Evolutionary conservation across 2,113 vertebrate species (phyloP), one percentile per base, ranked within the genome.

Genomic region (Ardeotis arabs): DNA sequence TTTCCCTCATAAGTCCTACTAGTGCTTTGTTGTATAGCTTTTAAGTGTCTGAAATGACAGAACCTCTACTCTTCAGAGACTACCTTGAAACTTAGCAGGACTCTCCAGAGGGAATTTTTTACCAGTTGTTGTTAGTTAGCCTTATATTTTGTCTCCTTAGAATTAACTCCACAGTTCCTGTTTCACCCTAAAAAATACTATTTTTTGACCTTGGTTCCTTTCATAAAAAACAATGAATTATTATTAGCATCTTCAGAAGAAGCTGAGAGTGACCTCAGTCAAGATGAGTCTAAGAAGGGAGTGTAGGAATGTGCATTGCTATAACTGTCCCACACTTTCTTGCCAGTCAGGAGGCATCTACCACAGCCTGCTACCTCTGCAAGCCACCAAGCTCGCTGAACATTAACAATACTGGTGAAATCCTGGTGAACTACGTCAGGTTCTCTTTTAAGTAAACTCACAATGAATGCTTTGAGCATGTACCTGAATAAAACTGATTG

Each of bases 401-500:
- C 35, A 10, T 27, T 7, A 66, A 50, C 18, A 64, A 2, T 6
- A 41, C 25, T 20, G 45, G 50, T 53, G 49, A 92, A 86, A 74
- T 12, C 10, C 5, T 1, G 1, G 35, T 1, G 13, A 37, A n/a
- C 39, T 31, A 29, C 27, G 16, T 41, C 4, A 5, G n/a, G 24
- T 39, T 77, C 56, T 87, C 5, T 1, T 78, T 55, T 20, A 33
- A 52, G 19, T 39, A 82, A 69, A 59, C 22, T 68, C 35, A 47
- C 19, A 74, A 27, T 9, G 28, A 78, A 37, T 1, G 2, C 20
- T 72, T 47, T 5, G 39, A 74, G 64, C 11, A 31, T 0, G 0
- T 28, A 41, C 29, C 16, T 37, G 50, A 72, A 64, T 49, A 74
- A 72, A 89, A 56, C 15, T 8, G 2, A 52, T 55, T 78, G 24